Conservation (phyloP, 2,113 vertebrate species). For the Petromus typicus region DNA sequence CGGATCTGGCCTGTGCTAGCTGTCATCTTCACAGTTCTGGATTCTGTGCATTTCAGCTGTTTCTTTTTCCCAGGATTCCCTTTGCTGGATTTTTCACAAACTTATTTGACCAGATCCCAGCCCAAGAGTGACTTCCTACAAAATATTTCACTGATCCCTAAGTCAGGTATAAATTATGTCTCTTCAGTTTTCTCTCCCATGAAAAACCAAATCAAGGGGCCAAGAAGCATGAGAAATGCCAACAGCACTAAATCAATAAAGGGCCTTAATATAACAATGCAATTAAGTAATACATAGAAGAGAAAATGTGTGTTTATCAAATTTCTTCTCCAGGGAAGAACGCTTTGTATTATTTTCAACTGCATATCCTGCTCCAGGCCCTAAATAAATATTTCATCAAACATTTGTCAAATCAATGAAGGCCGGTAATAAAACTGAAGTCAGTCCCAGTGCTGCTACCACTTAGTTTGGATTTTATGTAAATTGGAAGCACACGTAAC, state of each 20-base stretch:
- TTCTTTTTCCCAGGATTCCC: neutral
- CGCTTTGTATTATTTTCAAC: neutral
- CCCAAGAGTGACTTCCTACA: neutral
- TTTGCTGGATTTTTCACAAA: neutral
- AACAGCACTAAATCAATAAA: neutral
- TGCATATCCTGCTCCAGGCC: neutral
- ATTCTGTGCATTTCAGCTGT: fast-evolving
- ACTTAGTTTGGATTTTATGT: neutral
- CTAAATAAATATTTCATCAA: slow-evolving; percentile 45
- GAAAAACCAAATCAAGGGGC: neutral
- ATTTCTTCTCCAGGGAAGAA: slow-evolving; percentile 28
- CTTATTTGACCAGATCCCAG: neutral
- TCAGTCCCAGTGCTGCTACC: fast-evolving
- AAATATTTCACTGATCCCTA: neutral
- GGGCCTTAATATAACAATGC: neutral
- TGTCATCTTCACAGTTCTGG: neutral
- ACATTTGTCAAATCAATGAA: slow-evolving; percentile 33
- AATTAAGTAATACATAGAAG: neutral
- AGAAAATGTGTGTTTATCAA: neutral
- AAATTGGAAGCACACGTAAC: neutral
- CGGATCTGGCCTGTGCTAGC: neutral
- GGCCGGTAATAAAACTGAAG: neutral
- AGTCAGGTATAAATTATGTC: neutral
- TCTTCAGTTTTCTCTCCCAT: neutral
- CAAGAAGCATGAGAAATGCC: neutral